A percentile compares a stretch with the other conserved stretches of the same genome.
Conservation (phyloP, 2,113 vertebrate genomes). For the Tragelaphus strepsiceros region DNA sequence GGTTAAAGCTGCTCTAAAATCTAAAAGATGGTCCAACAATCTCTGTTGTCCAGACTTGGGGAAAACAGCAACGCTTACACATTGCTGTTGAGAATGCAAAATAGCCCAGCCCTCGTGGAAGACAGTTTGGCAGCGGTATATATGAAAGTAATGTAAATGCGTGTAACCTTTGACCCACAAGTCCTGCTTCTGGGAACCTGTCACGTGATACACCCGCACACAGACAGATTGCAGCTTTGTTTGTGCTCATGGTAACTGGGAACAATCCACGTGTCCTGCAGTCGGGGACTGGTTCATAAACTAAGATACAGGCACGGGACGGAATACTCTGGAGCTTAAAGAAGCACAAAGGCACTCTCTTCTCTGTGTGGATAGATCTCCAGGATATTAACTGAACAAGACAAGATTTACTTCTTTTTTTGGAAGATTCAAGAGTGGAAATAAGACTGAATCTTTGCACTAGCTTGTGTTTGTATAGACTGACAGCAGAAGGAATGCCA, state of each 20-base stretch:
- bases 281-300: background rate
- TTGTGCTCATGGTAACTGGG: background rate
- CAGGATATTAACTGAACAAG: background rate
- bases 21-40: background rate
- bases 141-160: background rate
- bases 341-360: rapidly evolving
- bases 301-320: background rate
- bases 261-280: background rate
- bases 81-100: background rate
- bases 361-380: background rate
- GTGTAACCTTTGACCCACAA: background rate
- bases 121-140: background rate
- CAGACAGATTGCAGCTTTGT: background rate
- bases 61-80: background rate
- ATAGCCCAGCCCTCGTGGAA: background rate
- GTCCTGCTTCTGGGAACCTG: background rate
- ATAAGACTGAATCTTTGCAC: background rate
- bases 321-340: too few relatives aligned
- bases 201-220: background rate
- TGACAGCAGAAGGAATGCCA: background rate
- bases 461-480: background rate
- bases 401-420: background rate
- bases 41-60: background rate
- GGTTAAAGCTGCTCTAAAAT: background rate
- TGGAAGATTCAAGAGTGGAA: background rate